Base-by-base conservation (phyloP, 2,797 vertebrate species). In the Chelonia mydas region DNA sequence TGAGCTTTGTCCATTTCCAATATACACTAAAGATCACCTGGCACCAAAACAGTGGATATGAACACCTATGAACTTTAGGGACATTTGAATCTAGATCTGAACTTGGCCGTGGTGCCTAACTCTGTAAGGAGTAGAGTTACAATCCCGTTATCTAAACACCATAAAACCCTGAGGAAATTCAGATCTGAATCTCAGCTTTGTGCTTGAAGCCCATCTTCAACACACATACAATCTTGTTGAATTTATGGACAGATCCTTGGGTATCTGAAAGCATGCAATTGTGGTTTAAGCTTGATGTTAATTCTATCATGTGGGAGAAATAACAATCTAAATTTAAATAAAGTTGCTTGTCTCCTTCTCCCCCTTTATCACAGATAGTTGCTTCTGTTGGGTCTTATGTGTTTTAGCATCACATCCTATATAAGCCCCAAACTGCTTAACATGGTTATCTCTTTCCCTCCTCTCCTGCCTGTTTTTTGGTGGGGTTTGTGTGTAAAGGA, bases 281-380 rank as follows among this genome's bases (percentile, higher is more conserved):
- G 76, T 96, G 93, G 84, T 81, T 96, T 92, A 93, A 95, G 78
- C 45, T 49, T 93, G 88, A 76, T 4, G 5, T 91, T 93, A 94
- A 81, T 74, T 61, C 90, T 72, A 87, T 57, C 0, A 41, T 74
- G 10, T 1, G 83, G 72, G 59, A 94, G 82, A 95, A 95, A 94
- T 91, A 95, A 79, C 95, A 94, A 94, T 91, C 94, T 91, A 86
- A 97, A 95, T 90, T 89, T 92, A 92, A 92, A 89, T 65, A 93
- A 92, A 88, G 81, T 96, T 95, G 49, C 93, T 95, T 83, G 87
- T 93, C 88, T 89, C 92, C 96, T 92, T 88, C 94, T 95, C 85
- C 93, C 87, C 90, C 87, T 83, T 97, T 94, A 96, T 94, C 87
- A 95, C 92, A 95, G 96, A 95, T 95, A 95, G 96, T 88, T 96